Evolutionary conservation across 2,888 invertebrate genomes (phyloP).

Genomic region (Aspidapion aeneum): DNA sequence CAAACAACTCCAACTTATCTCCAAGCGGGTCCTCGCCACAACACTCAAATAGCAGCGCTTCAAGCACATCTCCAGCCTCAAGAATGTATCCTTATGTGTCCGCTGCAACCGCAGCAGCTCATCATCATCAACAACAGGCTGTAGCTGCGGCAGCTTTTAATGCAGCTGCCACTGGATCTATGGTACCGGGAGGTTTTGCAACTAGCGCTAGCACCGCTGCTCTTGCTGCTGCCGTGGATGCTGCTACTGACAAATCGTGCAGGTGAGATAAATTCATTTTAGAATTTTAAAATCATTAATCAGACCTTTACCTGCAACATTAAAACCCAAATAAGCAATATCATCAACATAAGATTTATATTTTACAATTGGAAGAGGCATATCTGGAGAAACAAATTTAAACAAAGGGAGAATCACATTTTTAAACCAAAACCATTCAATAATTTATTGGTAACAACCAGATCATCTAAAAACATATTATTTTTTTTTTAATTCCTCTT

Average conservation of each 20-base stretch:
- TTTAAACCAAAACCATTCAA: no score
- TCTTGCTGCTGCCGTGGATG: slow-evolving; percentile 61
- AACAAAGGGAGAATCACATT: no score
- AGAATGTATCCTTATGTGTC: slow-evolving; percentile 94
- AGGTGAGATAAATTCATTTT: slow-evolving; percentile 57
- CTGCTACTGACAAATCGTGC: slow-evolving; percentile 75
- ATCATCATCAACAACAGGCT: slow-evolving; percentile 65
- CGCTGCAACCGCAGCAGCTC: slow-evolving; percentile 62
- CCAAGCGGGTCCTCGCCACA: slow-evolving; percentile 70
- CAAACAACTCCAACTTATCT: slow-evolving; percentile 50
- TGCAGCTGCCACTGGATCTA: slow-evolving; percentile 63
- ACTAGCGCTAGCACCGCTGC: slow-evolving; percentile 53
- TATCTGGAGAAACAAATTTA: no score
- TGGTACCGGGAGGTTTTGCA: slow-evolving; percentile 58
- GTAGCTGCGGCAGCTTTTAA: slow-evolving; percentile 59
- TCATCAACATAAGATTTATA: no score
- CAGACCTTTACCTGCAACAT: no score
- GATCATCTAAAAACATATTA: no score
- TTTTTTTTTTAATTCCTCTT: no score
- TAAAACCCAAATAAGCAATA: no score
- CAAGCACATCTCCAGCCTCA: slow-evolving; percentile 60
- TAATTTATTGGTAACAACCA: no score
- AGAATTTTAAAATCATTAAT: not conserved
- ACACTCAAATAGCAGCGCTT: slow-evolving; percentile 56
- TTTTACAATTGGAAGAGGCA: no score